Evolutionary conservation across 2,888 invertebrate species (phyloP).

Genomic region (Coenonympha glycerion): DNA sequence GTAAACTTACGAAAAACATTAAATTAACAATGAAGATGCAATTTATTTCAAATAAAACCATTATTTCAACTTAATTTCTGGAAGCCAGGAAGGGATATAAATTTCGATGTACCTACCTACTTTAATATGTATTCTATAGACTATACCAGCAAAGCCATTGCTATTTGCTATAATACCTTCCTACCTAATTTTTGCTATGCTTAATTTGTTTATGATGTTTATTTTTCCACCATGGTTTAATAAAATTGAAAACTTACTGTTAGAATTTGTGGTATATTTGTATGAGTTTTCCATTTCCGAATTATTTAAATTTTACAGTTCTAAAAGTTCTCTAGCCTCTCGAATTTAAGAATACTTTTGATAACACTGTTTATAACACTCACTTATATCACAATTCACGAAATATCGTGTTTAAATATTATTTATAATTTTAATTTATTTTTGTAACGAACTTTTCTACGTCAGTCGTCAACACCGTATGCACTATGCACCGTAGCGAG

Average conservation of each 20-base stretch:
- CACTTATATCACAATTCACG: too few relatives aligned
- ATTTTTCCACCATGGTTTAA: neutral
- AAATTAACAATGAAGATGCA: too few relatives aligned
- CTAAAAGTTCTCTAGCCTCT: too few relatives aligned
- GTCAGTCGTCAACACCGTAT: too few relatives aligned
- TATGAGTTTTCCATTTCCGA: conserved; percentile 39
- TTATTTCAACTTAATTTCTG: neutral
- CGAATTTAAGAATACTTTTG: too few relatives aligned
- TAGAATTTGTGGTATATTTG: conserved; percentile 48
- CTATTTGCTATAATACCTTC: too few relatives aligned
- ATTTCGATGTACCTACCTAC: too few relatives aligned
- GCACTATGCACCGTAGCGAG: conserved; percentile 10
- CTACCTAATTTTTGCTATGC: neutral
- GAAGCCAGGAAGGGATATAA: neutral
- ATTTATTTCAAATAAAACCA: too few relatives aligned
- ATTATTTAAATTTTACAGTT: too few relatives aligned
- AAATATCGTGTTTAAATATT: neutral
- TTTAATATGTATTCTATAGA: neutral
- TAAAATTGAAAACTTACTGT: conserved; percentile 48
- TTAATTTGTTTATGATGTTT: neutral
- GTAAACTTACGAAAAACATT: too few relatives aligned
- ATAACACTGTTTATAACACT: too few relatives aligned
- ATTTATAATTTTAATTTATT: neutral
- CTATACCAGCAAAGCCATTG: neutral
- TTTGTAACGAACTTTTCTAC: too few relatives aligned